These are phyloP conservation scores for Stegastes partitus DNA, from an alignment of 2,113 vertebrate species.

Conservation along the genomic window DNA sequence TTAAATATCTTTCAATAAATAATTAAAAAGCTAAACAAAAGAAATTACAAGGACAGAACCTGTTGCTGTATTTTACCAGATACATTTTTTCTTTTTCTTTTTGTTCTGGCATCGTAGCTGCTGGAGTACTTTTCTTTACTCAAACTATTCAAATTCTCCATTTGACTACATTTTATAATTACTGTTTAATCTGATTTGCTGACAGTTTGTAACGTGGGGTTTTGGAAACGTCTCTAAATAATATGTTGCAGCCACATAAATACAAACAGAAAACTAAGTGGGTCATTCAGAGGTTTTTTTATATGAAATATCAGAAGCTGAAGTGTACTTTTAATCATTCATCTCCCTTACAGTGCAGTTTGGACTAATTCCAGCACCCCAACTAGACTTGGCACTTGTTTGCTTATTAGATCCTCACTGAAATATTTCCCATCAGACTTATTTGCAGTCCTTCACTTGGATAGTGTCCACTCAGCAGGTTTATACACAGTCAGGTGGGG, in stretches of 20 bases:
- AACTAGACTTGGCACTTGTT: no score
- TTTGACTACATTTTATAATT: not conserved
- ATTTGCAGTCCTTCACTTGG: not conserved
- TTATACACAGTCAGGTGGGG: not conserved
- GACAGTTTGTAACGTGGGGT: no score
- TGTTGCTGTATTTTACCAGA: no score
- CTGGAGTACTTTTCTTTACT: no score
- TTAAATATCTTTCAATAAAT: no score
- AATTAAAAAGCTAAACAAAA: no score
- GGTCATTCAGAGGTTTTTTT: not conserved
- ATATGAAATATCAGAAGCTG: not conserved
- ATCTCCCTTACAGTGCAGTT: not conserved
- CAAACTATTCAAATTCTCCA: no score
- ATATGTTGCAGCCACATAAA: not conserved
- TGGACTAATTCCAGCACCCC: not conserved
- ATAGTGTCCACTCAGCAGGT: constrained; percentile 8
- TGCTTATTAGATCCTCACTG: not conserved
- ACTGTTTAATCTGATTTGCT: no score
- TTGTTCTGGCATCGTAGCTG: no score
- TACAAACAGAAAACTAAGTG: not conserved
- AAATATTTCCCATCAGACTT: not conserved
- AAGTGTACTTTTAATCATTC: not conserved
- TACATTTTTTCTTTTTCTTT: no score
- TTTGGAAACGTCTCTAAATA: no score
- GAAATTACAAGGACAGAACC: no score